Percentiles rank a stretch among this genome's conserved stretches.
These are phyloP conservation scores for Pogonognathellus flavescens DNA, from an alignment of 1,140 invertebrate genomes.

Conservation along the genomic window DNA sequence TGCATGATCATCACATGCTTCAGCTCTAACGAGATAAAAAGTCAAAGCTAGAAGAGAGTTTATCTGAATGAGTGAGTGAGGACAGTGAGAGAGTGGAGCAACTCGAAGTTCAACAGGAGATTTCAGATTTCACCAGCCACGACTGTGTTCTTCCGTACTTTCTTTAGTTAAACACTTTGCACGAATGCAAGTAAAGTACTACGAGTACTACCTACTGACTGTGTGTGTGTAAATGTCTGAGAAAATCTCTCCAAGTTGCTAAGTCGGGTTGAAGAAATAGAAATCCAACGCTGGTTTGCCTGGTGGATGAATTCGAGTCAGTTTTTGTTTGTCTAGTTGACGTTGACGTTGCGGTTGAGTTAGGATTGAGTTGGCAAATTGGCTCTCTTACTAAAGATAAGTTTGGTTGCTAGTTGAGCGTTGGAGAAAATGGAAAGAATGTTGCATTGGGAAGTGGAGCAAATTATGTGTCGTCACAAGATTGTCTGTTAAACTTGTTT, in stretches of 20 bases:
- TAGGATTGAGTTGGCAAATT: conserved; percentile 35
- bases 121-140: background rate
- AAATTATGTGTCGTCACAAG: conserved; percentile 44
- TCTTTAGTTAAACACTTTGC: conserved; percentile 10
- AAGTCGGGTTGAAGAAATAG: conserved; percentile 14
- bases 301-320: background rate
- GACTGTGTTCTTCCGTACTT: background rate
- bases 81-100: background rate
- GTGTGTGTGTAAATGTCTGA: conserved; percentile 4
- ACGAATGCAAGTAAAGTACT: background rate
- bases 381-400: conserved; percentile 33
- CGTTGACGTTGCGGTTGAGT: conserved; percentile 49
- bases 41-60: no score
- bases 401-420: conserved; percentile 35
- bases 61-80: background rate
- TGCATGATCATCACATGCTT: no score
- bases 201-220: no score
- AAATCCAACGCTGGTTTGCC: conserved; percentile 22
- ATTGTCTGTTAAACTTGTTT: conserved; percentile 45
- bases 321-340: conserved; percentile 48
- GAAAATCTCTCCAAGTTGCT: conserved; percentile 11
- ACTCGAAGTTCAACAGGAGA: conserved; percentile 21
- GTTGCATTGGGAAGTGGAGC: conserved; percentile 43
- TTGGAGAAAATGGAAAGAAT: conserved; percentile 47
- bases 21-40: no score